A percentile compares a stretch with the other conserved stretches of the same genome.
Conservation (phyloP, 2,113 vertebrate genomes). For the Callorhinus ursinus region DNA sequence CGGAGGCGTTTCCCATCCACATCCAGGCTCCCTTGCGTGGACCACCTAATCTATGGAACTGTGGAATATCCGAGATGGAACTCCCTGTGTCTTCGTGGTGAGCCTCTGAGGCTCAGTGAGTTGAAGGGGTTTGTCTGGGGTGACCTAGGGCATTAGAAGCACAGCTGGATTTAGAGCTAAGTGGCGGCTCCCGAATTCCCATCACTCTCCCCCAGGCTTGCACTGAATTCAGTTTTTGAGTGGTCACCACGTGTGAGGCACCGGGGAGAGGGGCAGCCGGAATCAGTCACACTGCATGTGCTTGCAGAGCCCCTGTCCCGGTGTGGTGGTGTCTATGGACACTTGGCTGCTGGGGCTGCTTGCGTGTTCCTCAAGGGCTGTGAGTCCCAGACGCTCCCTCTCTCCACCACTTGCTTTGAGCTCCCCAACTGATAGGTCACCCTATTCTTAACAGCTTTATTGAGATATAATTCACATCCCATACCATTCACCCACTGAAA, state of each 20-base stretch:
- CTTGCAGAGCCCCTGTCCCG: neutral
- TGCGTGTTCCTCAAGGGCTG: conserved; percentile 22
- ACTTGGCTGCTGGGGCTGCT: neutral
- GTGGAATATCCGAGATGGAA: neutral
- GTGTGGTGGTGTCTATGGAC: neutral
- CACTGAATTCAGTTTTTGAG: neutral
- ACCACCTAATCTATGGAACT: neutral
- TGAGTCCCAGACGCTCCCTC: neutral
- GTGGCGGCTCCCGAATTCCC: neutral
- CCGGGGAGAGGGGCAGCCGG: neutral
- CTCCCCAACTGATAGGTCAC: neutral
- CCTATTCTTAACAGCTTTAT: conserved; percentile 38
- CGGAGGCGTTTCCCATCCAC: neutral
- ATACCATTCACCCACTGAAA: neutral
- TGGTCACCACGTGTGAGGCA: neutral
- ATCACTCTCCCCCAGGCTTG: neutral
- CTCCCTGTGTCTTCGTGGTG: neutral
- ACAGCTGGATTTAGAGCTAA: neutral
- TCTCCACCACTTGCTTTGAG: neutral
- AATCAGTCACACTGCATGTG: neutral
- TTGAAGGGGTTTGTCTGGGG: neutral
- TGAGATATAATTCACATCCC: neutral
- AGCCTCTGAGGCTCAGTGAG: neutral
- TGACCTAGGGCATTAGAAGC: neutral
- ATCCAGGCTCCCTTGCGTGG: neutral